Conservation (phyloP, 2,797 vertebrate species). For the Tinamus major region DNA sequence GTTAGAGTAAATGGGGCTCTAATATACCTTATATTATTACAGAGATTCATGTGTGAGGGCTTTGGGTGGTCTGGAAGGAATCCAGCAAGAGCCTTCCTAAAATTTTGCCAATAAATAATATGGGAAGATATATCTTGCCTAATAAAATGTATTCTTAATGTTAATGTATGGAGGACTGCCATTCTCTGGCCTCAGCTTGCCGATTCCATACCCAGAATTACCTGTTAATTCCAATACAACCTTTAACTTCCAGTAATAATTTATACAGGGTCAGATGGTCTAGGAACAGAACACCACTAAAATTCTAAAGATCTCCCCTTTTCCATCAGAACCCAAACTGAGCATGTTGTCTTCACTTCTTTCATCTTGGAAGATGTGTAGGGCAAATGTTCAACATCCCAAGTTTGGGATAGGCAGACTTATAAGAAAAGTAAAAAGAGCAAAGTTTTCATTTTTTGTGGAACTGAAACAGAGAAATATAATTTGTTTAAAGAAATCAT, state of each 20-base stretch:
- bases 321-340: not conserved
- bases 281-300: not conserved
- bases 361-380: not conserved
- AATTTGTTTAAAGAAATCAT: not conserved
- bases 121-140: not conserved
- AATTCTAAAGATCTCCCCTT: not conserved
- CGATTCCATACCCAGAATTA: not conserved
- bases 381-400: not conserved
- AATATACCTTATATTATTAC: not conserved
- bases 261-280: not conserved
- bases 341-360: not conserved
- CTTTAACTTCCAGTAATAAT: not conserved
- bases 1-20: not conserved
- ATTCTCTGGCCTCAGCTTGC: not conserved
- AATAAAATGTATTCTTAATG: not conserved
- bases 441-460: not conserved
- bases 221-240: not conserved
- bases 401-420: not conserved
- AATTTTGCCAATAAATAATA: not conserved
- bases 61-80: not conserved
- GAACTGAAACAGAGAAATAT: not conserved
- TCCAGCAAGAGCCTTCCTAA: not conserved
- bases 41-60: not conserved
- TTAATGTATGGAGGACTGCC: not conserved
- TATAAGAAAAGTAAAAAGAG: not conserved